Base-by-base conservation (phyloP, 2,888 invertebrate species). In the Troides helena region DNA sequence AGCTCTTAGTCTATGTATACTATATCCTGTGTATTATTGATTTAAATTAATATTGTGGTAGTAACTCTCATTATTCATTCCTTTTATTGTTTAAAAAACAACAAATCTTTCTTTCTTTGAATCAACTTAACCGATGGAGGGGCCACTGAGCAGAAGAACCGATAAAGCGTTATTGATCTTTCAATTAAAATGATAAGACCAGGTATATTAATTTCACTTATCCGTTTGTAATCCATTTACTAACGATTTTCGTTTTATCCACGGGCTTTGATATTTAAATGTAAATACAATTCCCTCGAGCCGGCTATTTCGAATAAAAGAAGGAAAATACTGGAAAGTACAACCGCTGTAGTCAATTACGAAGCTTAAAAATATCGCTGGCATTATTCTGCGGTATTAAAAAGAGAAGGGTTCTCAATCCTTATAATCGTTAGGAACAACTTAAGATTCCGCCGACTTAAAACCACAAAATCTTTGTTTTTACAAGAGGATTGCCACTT, bases 391-490 rank as follows among this genome's bases (percentile, higher is more conserved):
- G 77, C 79, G 79, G 80, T 85, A 85, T 86, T 84, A 83, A 78
- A 84, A 85, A 78, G 85, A 77, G 83, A 87, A 86, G 85, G 87
- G 84, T 83, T 83, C 81, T 78, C 85, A 88, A 90, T 89, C 87
- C 88, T 84, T 86, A 88, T 87, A 90, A 89, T 84, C 88, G 81
- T 82, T 85, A 78, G 84, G 81, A 87, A 85, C 83, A 89, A 89
- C 87, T 89, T 86, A 88, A 91, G 86, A 89, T 86, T 85, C 69
- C 65, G 83, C 83, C 84, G 81, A 80, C 84, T 85, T 86, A 86
- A 89, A 86, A 82, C 85, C 76, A 81, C 85, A 75, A 84, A 88
- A 88, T 87, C 88, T 80, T 80, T 83, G 79, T 87, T 89, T 87
- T 85, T 81, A 76, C 81, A 81, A 82, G 81, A 83, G 82, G 85